These are phyloP conservation scores for Sardinella longiceps DNA, from an alignment of 2,797 vertebrate genomes.

Conservation along the genomic window DNA sequence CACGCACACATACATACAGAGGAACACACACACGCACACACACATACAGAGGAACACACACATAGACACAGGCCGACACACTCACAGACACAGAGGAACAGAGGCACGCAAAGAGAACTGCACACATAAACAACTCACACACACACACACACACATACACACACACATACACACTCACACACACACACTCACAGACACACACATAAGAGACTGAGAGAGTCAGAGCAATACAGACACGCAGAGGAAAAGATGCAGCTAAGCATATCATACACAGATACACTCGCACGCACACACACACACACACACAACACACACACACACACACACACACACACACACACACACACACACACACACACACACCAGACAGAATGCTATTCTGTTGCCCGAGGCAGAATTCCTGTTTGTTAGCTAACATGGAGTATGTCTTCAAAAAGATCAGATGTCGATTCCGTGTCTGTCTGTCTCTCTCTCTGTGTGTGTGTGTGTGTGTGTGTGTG, in stretches of 20 bases:
- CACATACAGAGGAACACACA: neutral
- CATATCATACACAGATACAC: neutral
- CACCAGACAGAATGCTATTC: neutral
- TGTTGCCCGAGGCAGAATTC: neutral
- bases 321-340: neutral
- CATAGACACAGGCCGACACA: neutral
- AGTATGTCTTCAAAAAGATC: neutral
- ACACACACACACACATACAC: neutral
- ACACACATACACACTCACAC: no score
- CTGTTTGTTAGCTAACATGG: neutral
- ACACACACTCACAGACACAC: neutral
- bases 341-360: no score
- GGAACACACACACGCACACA: neutral
- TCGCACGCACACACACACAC: neutral
- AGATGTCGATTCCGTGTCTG: conserved; percentile 38
- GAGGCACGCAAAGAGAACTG: neutral
- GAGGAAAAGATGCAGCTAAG: neutral
- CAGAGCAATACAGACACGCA: neutral
- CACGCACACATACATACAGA: neutral
- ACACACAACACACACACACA: neutral
- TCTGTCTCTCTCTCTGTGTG: conserved; percentile 26
- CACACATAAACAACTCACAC: neutral
- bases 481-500: conserved; percentile 33
- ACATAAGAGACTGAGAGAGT: neutral
- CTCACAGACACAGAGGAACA: neutral